These are phyloP conservation scores for Microdon myrmicae DNA, from an alignment of 2,888 invertebrate species.

Conservation along the genomic window DNA sequence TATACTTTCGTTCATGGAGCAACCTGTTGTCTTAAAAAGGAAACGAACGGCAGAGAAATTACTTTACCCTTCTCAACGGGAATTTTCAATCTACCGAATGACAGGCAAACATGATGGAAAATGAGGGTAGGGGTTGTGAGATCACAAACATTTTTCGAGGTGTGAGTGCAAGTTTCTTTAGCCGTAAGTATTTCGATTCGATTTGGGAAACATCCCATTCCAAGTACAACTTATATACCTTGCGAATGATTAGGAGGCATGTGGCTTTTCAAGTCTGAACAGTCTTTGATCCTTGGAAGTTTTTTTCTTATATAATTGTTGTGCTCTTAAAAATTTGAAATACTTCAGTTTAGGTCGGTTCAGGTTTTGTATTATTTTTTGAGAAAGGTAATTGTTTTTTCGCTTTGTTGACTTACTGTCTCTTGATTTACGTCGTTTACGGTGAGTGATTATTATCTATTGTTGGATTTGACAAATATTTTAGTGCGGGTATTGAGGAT, in stretches of 20 bases:
- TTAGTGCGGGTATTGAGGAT: no score
- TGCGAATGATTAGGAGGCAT: constrained; percentile 12
- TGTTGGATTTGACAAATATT: no score
- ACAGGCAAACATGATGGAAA: no score
- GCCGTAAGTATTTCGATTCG: constrained; percentile 1
- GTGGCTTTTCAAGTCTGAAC: constrained; percentile 6
- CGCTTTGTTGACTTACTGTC: constrained; percentile 25
- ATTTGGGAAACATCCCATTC: no score
- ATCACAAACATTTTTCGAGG: no score
- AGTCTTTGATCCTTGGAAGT: constrained; percentile 10
- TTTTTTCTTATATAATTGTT: no score
- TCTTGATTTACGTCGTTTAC: constrained; percentile 9
- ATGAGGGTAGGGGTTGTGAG: no score
- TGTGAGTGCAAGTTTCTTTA: no score
- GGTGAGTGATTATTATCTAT: no score
- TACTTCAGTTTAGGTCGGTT: no score
- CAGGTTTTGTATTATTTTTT: constrained; percentile 28
- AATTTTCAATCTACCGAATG: constrained; percentile 8
- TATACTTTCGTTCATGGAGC: neutral
- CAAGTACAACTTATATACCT: no score
- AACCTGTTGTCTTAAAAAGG: constrained; percentile 15
- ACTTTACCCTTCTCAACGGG: constrained; percentile 8
- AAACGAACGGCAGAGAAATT: constrained; percentile 1
- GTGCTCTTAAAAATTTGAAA: no score
- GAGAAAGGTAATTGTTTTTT: constrained; percentile 26